Percentiles rank a stretch among this genome's conserved stretches.
phyloP scores from a whole-genome alignment of 2,113 vertebrate genomes.

The Ramphastos sulfuratus region DNA sequence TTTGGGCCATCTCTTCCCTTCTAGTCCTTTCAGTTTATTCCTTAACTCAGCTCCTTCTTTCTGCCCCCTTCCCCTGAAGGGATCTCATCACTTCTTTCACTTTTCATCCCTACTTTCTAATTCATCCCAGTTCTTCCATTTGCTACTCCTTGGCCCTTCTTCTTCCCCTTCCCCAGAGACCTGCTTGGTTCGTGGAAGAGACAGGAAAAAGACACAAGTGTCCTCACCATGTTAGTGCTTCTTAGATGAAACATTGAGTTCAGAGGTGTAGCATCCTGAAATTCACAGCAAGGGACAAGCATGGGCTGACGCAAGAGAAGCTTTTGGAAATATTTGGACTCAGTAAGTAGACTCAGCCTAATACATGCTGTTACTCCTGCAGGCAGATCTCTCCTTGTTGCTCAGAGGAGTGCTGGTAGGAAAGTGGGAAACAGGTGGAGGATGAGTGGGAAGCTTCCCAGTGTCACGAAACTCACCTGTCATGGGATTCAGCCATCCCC shows the following conservation, averaged over 20 bases:
- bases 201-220: background rate
- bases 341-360: background rate
- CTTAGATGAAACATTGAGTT: background rate
- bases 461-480: background rate
- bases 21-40: background rate
- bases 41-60: background rate
- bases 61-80: background rate
- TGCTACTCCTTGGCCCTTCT: background rate
- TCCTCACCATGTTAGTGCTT: rapidly evolving
- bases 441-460: background rate
- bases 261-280: background rate
- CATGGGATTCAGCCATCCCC: background rate
- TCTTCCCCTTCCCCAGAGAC: background rate
- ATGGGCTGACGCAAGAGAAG: background rate
- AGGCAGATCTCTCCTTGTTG: background rate
- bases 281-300: background rate
- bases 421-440: background rate
- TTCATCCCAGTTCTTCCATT: background rate
- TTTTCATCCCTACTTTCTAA: background rate
- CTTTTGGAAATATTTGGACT: background rate
- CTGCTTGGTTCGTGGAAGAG: background rate
- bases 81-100: rapidly evolving
- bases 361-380: background rate
- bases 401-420: background rate
- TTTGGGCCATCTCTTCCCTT: background rate